phyloP scores from a whole-genome alignment of 2,797 vertebrate species.

The Tinamus major region DNA sequence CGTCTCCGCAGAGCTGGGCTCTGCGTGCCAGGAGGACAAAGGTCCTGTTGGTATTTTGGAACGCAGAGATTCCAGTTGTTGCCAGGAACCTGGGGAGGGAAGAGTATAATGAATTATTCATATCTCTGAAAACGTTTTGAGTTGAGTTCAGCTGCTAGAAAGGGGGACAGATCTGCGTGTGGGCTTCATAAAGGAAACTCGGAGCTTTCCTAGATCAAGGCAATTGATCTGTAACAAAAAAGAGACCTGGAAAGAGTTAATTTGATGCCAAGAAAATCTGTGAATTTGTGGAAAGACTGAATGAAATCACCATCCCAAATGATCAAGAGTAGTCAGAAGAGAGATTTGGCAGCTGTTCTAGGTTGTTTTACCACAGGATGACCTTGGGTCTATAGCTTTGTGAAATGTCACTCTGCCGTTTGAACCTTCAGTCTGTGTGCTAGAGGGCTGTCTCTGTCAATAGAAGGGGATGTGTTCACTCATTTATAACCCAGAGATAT shows the following conservation, averaged over 20 bases:
- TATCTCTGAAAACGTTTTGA: not conserved
- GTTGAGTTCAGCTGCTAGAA: not conserved
- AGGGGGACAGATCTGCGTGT: not conserved
- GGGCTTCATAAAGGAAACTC: not conserved
- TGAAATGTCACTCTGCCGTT: not conserved
- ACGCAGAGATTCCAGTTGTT: not conserved
- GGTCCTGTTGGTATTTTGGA: not conserved
- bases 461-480: conserved; percentile 24
- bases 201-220: not conserved
- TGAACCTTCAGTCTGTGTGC: not conserved
- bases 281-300: not conserved
- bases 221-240: not conserved
- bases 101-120: not conserved
- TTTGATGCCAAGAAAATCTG: not conserved
- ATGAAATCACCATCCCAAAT: not conserved
- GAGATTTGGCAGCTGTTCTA: conserved; percentile 11
- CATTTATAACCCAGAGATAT: conserved; percentile 37
- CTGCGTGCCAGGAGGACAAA: not conserved
- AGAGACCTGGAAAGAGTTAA: not conserved
- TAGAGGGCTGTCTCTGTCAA: not conserved
- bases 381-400: conserved; percentile 8
- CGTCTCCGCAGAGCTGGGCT: not conserved
- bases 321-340: not conserved
- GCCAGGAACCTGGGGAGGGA: not conserved
- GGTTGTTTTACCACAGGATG: not conserved